Conservation (phyloP, 1,140 invertebrate species). For the Piezodorus guildinii region DNA sequence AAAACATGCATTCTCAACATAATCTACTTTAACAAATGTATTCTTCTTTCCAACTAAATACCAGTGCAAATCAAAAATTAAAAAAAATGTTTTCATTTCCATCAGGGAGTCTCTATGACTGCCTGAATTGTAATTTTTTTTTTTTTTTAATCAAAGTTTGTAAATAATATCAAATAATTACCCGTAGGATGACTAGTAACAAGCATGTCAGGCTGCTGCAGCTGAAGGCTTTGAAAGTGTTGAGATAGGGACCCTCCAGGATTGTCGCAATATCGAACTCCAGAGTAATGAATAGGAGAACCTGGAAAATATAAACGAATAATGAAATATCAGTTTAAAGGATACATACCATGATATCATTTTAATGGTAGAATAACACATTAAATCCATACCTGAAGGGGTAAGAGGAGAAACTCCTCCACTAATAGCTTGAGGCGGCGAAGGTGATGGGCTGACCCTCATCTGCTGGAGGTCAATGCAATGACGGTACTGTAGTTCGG, state of each 20-base stretch:
- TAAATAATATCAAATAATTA: too few relatives aligned
- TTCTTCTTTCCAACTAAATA: too few relatives aligned
- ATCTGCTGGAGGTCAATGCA: constrained; percentile 27
- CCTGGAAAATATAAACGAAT: constrained; percentile 19
- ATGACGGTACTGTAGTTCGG: constrained; percentile 25
- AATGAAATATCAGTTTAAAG: background rate
- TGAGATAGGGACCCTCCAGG: constrained; percentile 23
- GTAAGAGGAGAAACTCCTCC: constrained; percentile 27
- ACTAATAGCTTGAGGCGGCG: constrained; percentile 24
- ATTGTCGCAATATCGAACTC: constrained; percentile 4
- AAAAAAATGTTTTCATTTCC: too few relatives aligned
- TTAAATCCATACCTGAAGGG: constrained; percentile 21
- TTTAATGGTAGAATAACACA: background rate
- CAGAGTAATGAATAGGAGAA: constrained; percentile 27
- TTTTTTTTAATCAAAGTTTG: too few relatives aligned
- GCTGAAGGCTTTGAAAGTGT: constrained; percentile 26
- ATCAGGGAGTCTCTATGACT: too few relatives aligned
- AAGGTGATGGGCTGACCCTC: constrained; percentile 25
- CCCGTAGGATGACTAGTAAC: background rate
- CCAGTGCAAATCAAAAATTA: too few relatives aligned
- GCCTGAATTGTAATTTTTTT: too few relatives aligned
- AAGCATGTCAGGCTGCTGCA: constrained; percentile 23
- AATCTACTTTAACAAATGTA: too few relatives aligned
- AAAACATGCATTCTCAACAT: too few relatives aligned
- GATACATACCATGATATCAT: background rate